Evolutionary conservation across 2,888 invertebrate genomes (phyloP), one percentile per base, ranked within the genome.

Genomic region (Halictus quadricinctus): DNA sequence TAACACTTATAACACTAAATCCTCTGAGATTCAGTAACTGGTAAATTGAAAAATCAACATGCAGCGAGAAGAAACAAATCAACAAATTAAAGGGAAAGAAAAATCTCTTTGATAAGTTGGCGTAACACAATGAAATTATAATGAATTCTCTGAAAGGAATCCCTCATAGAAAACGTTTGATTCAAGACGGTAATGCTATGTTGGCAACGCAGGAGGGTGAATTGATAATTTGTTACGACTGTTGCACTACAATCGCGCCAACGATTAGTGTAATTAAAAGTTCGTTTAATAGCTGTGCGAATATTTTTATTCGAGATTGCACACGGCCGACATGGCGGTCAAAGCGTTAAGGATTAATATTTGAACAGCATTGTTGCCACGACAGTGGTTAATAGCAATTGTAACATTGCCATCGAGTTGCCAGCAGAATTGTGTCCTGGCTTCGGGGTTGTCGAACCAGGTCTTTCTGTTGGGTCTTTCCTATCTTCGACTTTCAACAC

Each of bases 401-500:
- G 25, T 6, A 79, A 54, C 2, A 29, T 36, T 18, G 85, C 60
- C 10, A 58, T 8, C 0, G 25, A 69, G 72, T 5, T 60, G 66
- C 8, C 8, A 29, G 75, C 72, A 18, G 86, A 77, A 66, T n/a
- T 69, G 12, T 66, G 72, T 4, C 6, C 8, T 13, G 70, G 12
- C 0, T 60, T 60, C 21, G 84, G 54, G 4, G 48, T 72, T 0
- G 36, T 3, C 7, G 18, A 50, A 21, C 6, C 25, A 4, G 60
- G 8, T 13, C 3, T 46, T 4, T 64, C n/a, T 2, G 82, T 54
- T 5, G n/a, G 25, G 21, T 50, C 25, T 21, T 13, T 0, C 60
- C 41, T 64, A 8, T 69, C 60, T 3, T 76, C 18, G 12, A 58
- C 79, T 64, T 80, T 85, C 43, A 90, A 60, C n/a, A 90, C 88